phyloP scores from a whole-genome alignment of 2,797 vertebrate species.

The Urosaurus nigricauda region DNA sequence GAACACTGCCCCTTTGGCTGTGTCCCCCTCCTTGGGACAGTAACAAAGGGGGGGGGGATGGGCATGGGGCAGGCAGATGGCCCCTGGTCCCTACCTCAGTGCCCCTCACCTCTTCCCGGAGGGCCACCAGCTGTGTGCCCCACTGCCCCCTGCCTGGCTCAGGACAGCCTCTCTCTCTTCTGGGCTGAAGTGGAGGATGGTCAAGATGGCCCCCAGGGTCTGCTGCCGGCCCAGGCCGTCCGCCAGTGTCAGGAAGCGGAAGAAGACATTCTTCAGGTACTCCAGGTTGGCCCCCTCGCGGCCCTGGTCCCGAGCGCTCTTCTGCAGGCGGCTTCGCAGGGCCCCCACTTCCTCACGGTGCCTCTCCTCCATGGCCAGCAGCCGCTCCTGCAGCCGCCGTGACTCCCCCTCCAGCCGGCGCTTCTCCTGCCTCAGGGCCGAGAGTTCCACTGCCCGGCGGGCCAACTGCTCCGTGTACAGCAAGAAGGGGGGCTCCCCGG shows the following conservation, averaged over 20 bases:
- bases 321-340: conserved; percentile 83
- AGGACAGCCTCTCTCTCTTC: conserved; percentile 86
- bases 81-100: rapidly evolving
- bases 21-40: neutral
- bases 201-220: conserved; percentile 91
- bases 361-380: conserved; percentile 83
- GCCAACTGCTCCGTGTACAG: conserved; percentile 93
- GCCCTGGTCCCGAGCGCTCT: conserved; percentile 85
- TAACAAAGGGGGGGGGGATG: too few species aligned
- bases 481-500: conserved; percentile 86
- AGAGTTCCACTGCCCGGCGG: conserved; percentile 89
- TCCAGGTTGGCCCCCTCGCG: conserved; percentile 95
- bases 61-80: too few species aligned
- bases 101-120: conserved; percentile 75
- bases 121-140: conserved; percentile 83
- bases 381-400: conserved; percentile 83
- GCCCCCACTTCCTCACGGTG: conserved; percentile 80
- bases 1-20: neutral
- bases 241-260: conserved; percentile 89
- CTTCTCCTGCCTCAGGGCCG: conserved; percentile 84
- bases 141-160: conserved; percentile 78
- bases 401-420: conserved; percentile 85
- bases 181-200: conserved; percentile 94
- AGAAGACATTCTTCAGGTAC: conserved; percentile 95
- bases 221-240: conserved; percentile 89